Evolutionary conservation across 2,888 invertebrate genomes (phyloP), one percentile per base, ranked within the genome.

Genomic region (Slavum lentiscoides): DNA sequence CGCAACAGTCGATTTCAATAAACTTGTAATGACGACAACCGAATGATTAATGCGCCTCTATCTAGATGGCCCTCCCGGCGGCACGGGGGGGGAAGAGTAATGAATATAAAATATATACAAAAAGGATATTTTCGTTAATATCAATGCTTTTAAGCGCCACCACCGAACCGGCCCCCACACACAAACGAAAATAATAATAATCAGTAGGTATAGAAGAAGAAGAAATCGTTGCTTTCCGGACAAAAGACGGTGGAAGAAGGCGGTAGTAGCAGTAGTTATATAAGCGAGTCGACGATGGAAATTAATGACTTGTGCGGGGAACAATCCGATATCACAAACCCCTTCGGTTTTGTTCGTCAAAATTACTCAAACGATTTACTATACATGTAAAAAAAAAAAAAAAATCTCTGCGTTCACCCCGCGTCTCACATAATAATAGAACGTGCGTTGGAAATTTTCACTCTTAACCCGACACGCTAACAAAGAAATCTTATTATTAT

Each of bases 21-120:
- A 80, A 80, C 80, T 80, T 80, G 80, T 80, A 80, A 80, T 80
- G 80, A 80, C 80, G 80, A 80, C 80, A 80, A 72, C 80, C 70
- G 66, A 80, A 80, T 80, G 80, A 80, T 80, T 80, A 80, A 80
- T 80, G 80, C 72, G 80, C 72, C 72, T 58, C 66, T 30, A 43
- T 49, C 49, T 17, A 37, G 21, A 70, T 55, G 62, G 64, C 72
- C 80, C 30, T 64, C 80, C 72, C 69, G 6, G 53, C 69, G 61
- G 76, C n/a, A 23, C 21, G 59, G 4, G 1, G 2, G 30, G 4
- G 30, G 30, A 4, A 1, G 30, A 30, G 30, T 30, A 30, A 53
- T 77, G 77, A 77, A 77, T 70, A 66, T 61, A 80, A 69, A 62
- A 80, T n/a, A 68, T 59, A 80, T 62, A 43, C 23, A 72, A 72